Base-by-base conservation (phyloP, 1,140 invertebrate species). In the Gyrodactylus bullatarudis region DNA sequence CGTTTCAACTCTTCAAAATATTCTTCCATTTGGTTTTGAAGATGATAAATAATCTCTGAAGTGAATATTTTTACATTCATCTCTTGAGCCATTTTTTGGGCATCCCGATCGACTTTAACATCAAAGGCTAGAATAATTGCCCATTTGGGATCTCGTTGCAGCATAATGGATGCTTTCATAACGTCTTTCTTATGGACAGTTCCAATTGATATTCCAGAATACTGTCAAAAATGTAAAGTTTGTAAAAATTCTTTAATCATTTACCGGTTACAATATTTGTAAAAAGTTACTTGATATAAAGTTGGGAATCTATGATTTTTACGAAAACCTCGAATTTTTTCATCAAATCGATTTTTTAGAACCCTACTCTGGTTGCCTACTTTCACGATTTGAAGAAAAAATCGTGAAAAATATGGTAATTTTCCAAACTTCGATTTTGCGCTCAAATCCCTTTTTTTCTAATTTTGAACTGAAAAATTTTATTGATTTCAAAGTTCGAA, bases 121-220 rank as follows among this genome's bases (percentile, higher is more conserved):
- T 99, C 94, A 80, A 99, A 99, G 0, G 95, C 95, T 75, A 99
- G 84, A 79, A 99, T 98, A 26, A 90, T 89, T 24, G 95, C 93
- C 82, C 88, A 95, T 80, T 96, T 91, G 70, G 86, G 86, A 78
- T 96, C 91, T 81, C 96, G 91, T 81, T 98, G 93, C 82, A 98
- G 80, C 95, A 99, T 99, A 73, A 89, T 89, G 1, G 93, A 96
- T 0, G 93, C 93, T 81, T 92, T 96, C 89, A 97, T 97, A 0
- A 99, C 91, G 81, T 99, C 95, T 78, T 90, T 91, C 80, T 95
- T 98, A 70, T 98, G 94, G 26, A 99, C 94, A 23, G 95, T 94
- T 19, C 95, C 95, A 82, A 99, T 98, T 76, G 93, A 89, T 77
- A 99, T 96, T 71, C 91, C 91, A 68, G 89, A 87, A 82, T 95